Base-by-base conservation (phyloP, 2,113 vertebrate genomes). In the Tricholaema leucomelas region DNA sequence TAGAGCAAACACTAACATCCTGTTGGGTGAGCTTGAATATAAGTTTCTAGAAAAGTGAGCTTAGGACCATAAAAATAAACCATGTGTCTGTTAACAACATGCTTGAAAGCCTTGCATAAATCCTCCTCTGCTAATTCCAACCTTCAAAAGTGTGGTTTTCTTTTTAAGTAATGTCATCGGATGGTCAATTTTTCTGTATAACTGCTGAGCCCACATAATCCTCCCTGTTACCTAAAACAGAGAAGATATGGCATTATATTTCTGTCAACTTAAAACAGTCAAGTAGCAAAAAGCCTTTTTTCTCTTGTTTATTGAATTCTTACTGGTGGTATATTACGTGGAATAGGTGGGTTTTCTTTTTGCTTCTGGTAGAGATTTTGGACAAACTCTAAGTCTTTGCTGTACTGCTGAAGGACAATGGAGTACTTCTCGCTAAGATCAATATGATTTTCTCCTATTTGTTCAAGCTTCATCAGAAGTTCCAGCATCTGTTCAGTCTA, bases 151-250 rank as follows among this genome's bases (percentile, higher is more conserved):
- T 8, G 97, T 73, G 3, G 97, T 88, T 92, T 98, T 98, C 80
- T 96, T 97, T 95, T 98, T 98, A 72, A 98, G 95, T 81, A 97
- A 91, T 87, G 95, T 92, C 98, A 98, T 98, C 61, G 98, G 98
- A 79, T 87, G 81, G 56, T 98, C 97, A 61, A 98, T 97, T 96
- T 97, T 98, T 88, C 97, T 97, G 94, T 97, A 98, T 15, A 98
- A 97, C 76, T 98, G 97, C n/a, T 97, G 97, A 87, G 97, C 96
- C 98, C 98, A 98, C 93, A 98, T 96, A 71, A 98, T 97, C 92
- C 98, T 97, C 30, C 98, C 98, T 33, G 98, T 83, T 77, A 98
- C 96, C 98, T 98, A 92, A 86, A 92, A 85, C 54, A 83, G 16
- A 94, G 44, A 90, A 83, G 25, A 71, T 21, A 44, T 0, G 13